Evolutionary conservation across 2,797 vertebrate genomes (phyloP), one percentile per base, ranked within the genome.

Genomic region (Oreochromis mossambicus): DNA sequence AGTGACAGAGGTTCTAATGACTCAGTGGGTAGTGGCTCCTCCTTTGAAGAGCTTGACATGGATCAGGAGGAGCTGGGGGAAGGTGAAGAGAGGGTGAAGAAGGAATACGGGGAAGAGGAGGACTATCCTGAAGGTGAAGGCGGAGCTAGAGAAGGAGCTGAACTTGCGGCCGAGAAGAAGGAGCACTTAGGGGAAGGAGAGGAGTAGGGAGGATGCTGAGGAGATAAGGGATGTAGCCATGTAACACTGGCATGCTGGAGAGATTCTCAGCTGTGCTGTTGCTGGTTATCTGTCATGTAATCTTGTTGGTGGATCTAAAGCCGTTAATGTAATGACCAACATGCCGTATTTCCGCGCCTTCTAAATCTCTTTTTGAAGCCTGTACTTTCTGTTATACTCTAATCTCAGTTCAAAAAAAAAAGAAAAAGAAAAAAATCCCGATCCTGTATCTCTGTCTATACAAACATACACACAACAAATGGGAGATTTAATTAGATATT

Each of bases 11-110:
- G 96, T 92, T 98, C 97, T 0, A 91, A 94, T 29, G 95, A 92
- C 81, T 97, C 96, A 3, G 51, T 96, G 84, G 95, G 91, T 94
- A 99, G 98, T 1, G 97, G 98, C 88, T 99, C 99, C 0, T 99
- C 99, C 85, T 99, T 99, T 6, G 98, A 99, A 90, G 99, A 99
- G 92, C 96, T 99, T 78, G 98, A 98, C 94, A 96, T 99, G 95
- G 98, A 99, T 91, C 95, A 92, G 26, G 94, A 96, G 0, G 96
- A 95, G 77, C 94, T 95, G 0, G 94, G 86, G 11, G 95, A 94
- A 54, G 95, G 88, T 29, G 86, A 85, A 21, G 81, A 85, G n/a
- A 87, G 85, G 24, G 80, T 84, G 24, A 87, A 87, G 81, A 56
- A n/a, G 70, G 85, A 51, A 38, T 78, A 50, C 1, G 58, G 52